Evolutionary conservation across 1,140 invertebrate species (phyloP).

Genomic region (Ericerus pela): DNA sequence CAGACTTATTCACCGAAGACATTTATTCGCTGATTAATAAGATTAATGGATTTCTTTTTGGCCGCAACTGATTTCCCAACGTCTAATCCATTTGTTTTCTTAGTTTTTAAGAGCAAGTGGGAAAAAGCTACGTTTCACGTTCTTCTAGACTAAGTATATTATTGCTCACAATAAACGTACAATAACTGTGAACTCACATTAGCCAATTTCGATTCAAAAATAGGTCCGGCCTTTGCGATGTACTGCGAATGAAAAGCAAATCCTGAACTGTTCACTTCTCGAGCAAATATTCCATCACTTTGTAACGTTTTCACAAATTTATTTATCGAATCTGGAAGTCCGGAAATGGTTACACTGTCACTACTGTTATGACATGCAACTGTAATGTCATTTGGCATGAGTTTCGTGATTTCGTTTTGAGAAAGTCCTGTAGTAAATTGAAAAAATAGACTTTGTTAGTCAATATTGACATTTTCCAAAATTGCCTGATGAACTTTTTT

Average conservation of each 20-base stretch:
- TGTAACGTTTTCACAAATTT: conserved; percentile 53
- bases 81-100: too few relatives aligned
- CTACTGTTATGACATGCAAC: conserved; percentile 75
- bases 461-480: conserved; percentile 30
- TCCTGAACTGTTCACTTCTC: conserved; percentile 62
- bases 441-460: not conserved
- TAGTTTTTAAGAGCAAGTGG: too few relatives aligned
- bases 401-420: conserved; percentile 34
- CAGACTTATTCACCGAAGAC: too few relatives aligned
- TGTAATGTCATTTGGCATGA: conserved; percentile 50
- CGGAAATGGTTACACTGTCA: conserved; percentile 74
- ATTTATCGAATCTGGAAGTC: conserved; percentile 53
- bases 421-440: conserved; percentile 26
- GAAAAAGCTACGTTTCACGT: too few relatives aligned
- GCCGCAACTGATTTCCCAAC: too few relatives aligned
- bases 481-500: conserved; percentile 29
- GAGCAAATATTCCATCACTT: conserved; percentile 60
- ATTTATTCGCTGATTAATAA: too few relatives aligned
- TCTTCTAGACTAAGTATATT: too few relatives aligned
- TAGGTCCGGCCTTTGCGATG: conserved; percentile 48
- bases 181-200: conserved; percentile 34
- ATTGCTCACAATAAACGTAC: too few relatives aligned
- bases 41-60: too few relatives aligned
- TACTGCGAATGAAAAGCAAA: conserved; percentile 57
- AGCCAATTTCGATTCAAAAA: conserved; percentile 56